These are phyloP conservation scores for Plutella xylostella DNA, from an alignment of 2,888 invertebrate genomes.

Conservation along the genomic window DNA sequence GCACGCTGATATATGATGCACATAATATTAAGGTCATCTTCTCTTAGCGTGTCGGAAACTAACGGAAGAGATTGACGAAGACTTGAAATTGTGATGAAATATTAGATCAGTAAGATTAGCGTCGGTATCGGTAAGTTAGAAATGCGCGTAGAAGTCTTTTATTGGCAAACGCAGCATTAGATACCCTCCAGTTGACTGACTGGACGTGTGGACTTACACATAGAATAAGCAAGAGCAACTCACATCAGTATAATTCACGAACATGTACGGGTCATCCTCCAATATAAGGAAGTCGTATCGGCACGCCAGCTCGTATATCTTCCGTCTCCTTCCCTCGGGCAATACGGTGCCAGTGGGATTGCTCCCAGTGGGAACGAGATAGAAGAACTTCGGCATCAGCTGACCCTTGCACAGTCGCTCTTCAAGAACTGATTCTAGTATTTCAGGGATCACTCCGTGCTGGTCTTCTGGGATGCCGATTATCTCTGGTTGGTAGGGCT, in stretches of 20 bases:
- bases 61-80: too few relatives aligned
- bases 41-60: too few relatives aligned
- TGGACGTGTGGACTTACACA: too few relatives aligned
- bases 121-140: too few relatives aligned
- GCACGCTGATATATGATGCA: too few relatives aligned
- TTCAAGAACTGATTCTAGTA: slow-evolving; percentile 68
- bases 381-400: slow-evolving; percentile 78
- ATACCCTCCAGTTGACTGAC: too few relatives aligned
- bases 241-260: slow-evolving; percentile 77
- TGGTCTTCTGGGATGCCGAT: slow-evolving; percentile 78
- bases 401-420: slow-evolving; percentile 46
- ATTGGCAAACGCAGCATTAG: too few relatives aligned
- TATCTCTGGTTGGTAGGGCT: slow-evolving; percentile 74
- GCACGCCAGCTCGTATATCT: slow-evolving; percentile 81
- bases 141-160: too few relatives aligned
- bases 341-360: slow-evolving; percentile 82
- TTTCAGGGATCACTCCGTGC: slow-evolving; percentile 73
- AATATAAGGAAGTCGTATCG: slow-evolving; percentile 81
- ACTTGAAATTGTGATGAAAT: too few relatives aligned
- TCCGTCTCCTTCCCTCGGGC: slow-evolving; percentile 72
- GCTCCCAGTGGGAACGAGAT: slow-evolving; percentile 80
- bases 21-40: too few relatives aligned
- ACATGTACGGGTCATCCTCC: slow-evolving; percentile 88
- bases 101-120: too few relatives aligned
- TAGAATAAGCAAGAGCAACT: too few relatives aligned